Percentiles rank a stretch among this genome's conserved stretches.
Evolutionary conservation across 2,797 vertebrate genomes (phyloP).

Genomic region (Muscicapa striata): DNA sequence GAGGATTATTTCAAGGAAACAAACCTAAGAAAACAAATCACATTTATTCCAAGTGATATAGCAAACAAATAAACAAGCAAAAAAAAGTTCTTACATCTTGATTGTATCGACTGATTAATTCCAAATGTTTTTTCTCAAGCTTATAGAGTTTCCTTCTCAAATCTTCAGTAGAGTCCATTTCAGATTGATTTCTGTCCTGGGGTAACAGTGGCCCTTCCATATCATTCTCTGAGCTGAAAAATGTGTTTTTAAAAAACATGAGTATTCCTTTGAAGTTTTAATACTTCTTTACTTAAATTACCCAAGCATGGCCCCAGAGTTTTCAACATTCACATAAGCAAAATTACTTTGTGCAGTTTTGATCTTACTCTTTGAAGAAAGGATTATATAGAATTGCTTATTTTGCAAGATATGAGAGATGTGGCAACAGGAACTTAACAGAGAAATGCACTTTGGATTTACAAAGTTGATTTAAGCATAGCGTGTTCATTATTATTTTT

Average conservation of each 20-base stretch:
- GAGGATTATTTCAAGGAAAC: neutral
- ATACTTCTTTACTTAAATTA: too few relatives aligned
- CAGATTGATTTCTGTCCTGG: too few relatives aligned
- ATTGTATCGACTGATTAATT: too few relatives aligned
- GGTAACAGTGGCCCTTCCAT: too few relatives aligned
- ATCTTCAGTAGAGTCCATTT: too few relatives aligned
- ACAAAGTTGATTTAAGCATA: neutral
- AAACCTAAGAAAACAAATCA: neutral
- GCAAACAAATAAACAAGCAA: neutral
- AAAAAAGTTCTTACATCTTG: too few relatives aligned
- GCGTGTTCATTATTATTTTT: neutral
- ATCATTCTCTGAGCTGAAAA: too few relatives aligned
- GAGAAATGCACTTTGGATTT: neutral
- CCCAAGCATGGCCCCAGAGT: neutral
- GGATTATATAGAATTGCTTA: neutral
- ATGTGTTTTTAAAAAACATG: too few relatives aligned
- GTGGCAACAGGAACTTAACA: neutral
- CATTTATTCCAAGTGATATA: neutral
- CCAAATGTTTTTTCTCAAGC: too few relatives aligned
- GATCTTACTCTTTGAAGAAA: neutral
- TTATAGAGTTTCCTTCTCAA: too few relatives aligned
- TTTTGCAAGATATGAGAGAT: neutral
- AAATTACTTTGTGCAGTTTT: neutral
- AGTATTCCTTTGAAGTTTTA: too few relatives aligned
- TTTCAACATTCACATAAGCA: neutral